Evolutionary conservation across 2,797 vertebrate genomes (phyloP).

Genomic region (Cossypha heuglini): DNA sequence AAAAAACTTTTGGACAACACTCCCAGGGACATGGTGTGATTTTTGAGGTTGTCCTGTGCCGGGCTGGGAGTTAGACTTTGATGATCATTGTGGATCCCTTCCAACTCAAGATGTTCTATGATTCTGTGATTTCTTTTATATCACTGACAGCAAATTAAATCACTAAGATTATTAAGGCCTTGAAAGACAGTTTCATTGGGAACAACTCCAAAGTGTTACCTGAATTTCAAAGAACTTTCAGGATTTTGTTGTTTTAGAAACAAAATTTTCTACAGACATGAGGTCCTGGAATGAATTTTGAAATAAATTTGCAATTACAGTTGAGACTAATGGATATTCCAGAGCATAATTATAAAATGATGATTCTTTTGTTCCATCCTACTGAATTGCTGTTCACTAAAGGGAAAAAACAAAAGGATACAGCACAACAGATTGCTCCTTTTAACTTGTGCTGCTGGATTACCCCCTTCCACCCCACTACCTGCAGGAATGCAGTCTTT

Average conservation of each 20-base stretch:
- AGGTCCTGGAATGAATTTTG: neutral
- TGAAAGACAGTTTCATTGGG: neutral
- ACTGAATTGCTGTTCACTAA: neutral
- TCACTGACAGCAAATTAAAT: neutral
- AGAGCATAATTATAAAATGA: neutral
- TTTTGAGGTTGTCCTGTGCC: neutral
- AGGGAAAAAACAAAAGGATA: neutral
- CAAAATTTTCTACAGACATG: neutral
- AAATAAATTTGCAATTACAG: neutral
- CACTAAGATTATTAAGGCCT: neutral
- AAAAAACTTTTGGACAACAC: neutral
- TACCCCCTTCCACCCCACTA: accelerated
- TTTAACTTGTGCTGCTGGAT: neutral
- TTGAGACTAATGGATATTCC: neutral
- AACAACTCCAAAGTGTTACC: neutral
- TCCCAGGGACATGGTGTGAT: neutral
- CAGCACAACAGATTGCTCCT: neutral
- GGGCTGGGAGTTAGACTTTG: accelerated
- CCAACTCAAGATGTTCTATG: neutral
- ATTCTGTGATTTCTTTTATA: neutral
- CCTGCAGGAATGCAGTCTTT: neutral
- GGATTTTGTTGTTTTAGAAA: neutral
- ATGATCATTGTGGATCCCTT: neutral
- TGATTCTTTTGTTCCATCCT: neutral
- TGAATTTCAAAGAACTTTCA: neutral